Evolutionary conservation across 2,888 invertebrate genomes (phyloP).

Genomic region (Drosophila meridiana): DNA sequence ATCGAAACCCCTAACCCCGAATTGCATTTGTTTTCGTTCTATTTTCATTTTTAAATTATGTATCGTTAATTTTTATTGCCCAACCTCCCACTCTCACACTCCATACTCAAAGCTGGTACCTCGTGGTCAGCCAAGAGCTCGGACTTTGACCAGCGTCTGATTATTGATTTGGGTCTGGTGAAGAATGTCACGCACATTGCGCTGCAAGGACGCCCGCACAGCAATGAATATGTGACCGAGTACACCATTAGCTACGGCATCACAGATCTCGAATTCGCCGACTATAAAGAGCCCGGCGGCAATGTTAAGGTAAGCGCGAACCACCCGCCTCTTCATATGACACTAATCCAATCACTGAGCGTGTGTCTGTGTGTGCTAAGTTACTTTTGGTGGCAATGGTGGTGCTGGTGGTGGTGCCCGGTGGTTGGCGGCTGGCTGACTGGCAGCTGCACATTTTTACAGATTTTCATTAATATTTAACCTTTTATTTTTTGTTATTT

Average conservation of each 20-base stretch:
- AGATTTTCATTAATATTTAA: slow-evolving; percentile 46
- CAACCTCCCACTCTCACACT: neutral
- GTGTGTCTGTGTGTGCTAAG: slow-evolving; percentile 11
- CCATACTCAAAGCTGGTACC: slow-evolving; percentile 90
- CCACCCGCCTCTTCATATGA: slow-evolving; percentile 34
- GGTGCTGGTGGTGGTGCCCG: slow-evolving; percentile 19
- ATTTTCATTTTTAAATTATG: slow-evolving; percentile 57
- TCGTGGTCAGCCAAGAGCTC: slow-evolving; percentile 96
- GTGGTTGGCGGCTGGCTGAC: slow-evolving; percentile 25
- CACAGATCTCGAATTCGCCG: slow-evolving; percentile 94
- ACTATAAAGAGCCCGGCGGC: slow-evolving; percentile 95
- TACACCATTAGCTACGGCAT: slow-evolving; percentile 97
- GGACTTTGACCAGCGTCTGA: slow-evolving; percentile 96
- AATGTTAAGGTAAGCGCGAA: slow-evolving; percentile 91
- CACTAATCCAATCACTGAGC: slow-evolving; percentile 42
- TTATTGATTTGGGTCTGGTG: slow-evolving; percentile 94
- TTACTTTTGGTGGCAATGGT: neutral
- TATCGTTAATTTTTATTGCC: slow-evolving; percentile 56
- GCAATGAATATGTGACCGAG: slow-evolving; percentile 96
- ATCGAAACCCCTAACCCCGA: slow-evolving; percentile 21
- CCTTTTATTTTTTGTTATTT: slow-evolving; percentile 44
- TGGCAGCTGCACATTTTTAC: slow-evolving; percentile 42
- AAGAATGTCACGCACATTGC: slow-evolving; percentile 95
- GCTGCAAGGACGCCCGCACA: slow-evolving; percentile 95
- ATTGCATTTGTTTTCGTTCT: slow-evolving; percentile 59